Evolutionary conservation across 2,888 invertebrate genomes (phyloP).

Genomic region (Alviniconcha strummeri): DNA sequence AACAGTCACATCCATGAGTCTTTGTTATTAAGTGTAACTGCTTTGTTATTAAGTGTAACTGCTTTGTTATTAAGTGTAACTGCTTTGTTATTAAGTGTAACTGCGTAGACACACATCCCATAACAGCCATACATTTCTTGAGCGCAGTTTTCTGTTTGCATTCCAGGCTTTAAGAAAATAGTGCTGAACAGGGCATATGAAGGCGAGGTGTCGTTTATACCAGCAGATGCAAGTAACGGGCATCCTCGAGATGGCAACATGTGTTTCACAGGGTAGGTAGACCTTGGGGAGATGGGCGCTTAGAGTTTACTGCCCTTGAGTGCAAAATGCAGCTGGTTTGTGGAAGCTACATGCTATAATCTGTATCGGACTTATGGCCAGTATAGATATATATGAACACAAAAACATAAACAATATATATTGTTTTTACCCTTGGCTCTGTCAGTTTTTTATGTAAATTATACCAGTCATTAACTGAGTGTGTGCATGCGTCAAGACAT

Average conservation of each 20-base stretch:
- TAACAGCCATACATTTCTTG: too few relatives aligned
- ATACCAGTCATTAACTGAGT: too few relatives aligned
- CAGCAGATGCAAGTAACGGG: constrained; percentile 61
- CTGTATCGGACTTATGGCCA: background rate
- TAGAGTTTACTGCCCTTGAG: background rate
- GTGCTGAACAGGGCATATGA: constrained; percentile 69
- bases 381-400: background rate
- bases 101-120: too few relatives aligned
- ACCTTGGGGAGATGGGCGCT: background rate
- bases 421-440: background rate
- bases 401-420: background rate
- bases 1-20: too few relatives aligned
- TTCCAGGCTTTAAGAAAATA: constrained; percentile 71
- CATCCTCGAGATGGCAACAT: constrained; percentile 65
- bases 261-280: constrained; percentile 69
- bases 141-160: background rate
- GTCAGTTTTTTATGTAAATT: too few relatives aligned
- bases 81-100: too few relatives aligned
- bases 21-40: too few relatives aligned
- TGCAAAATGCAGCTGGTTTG: too few relatives aligned
- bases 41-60: too few relatives aligned
- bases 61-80: too few relatives aligned
- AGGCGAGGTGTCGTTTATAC: constrained; percentile 69
- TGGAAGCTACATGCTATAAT: too few relatives aligned
- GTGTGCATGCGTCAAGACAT: too few relatives aligned